A percentile compares a stretch with the other conserved stretches of the same genome.
Conservation (phyloP, 2,888 invertebrate genomes). For the Sphecodes monilicornis region DNA sequence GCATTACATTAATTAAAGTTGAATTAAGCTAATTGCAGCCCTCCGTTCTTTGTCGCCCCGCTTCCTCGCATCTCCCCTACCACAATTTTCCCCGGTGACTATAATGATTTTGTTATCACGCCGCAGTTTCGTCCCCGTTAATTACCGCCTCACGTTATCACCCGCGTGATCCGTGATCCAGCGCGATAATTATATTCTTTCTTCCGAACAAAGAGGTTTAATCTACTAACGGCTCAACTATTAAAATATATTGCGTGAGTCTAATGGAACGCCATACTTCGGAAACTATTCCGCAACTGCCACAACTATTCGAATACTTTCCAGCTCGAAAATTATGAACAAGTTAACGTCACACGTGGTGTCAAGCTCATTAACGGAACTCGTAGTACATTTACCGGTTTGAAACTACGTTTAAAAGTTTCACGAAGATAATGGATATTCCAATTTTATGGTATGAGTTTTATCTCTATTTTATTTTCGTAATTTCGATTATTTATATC, state of each 20-base stretch:
- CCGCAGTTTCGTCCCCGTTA: conserved; percentile 44
- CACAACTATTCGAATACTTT: conserved; percentile 1
- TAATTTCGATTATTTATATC: not conserved
- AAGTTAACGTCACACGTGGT: not conserved
- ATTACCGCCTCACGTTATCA: conserved; percentile 64
- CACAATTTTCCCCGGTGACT: conserved; percentile 12
- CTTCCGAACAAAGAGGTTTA: conserved; percentile 39
- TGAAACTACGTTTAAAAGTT: not conserved
- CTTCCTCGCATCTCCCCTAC: not conserved
- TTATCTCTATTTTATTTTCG: not conserved
- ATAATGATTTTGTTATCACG: conserved; percentile 56
- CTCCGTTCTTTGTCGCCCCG: conserved; percentile 37
- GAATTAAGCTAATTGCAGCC: conserved; percentile 76
- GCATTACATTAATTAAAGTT: conserved; percentile 80
- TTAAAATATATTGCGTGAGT: conserved; percentile 9
- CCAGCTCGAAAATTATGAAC: not conserved
- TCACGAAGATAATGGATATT: not conserved
- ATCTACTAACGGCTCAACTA: conserved; percentile 31
- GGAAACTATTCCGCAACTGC: conserved; percentile 1
- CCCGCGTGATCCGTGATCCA: conserved; percentile 23
- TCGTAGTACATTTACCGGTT: not conserved
- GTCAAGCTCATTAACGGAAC: not conserved
- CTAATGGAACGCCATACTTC: conserved; percentile 14
- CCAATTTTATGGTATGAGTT: not conserved
- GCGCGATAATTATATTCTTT: conserved; percentile 42